Percentiles rank a stretch among this genome's conserved stretches.
phyloP scores from a whole-genome alignment of 2,888 invertebrate species.

The Hymenopus coronatus region DNA sequence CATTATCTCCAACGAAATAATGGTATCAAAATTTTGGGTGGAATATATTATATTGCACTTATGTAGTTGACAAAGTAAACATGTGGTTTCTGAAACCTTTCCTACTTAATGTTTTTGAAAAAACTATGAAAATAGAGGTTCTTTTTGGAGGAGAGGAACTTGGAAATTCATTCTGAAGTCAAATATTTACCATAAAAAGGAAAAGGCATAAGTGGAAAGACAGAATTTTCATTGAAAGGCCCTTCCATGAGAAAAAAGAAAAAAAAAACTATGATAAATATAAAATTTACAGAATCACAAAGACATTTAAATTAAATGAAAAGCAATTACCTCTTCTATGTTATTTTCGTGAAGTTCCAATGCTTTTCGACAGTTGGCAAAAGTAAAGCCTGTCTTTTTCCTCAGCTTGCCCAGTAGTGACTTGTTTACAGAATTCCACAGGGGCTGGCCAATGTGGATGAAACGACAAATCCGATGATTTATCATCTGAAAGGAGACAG shows the following conservation, averaged over 20 bases:
- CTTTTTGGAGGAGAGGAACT: too few species aligned
- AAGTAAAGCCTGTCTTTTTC: conserved; percentile 94
- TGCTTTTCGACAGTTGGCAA: conserved; percentile 94
- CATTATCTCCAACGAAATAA: too few species aligned
- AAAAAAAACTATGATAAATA: not conserved
- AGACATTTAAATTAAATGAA: not conserved
- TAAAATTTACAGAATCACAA: not conserved
- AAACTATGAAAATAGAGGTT: too few species aligned
- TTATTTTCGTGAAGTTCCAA: conserved; percentile 87
- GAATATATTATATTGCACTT: too few species aligned
- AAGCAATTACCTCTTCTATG: conserved; percentile 65
- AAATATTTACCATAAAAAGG: too few species aligned
- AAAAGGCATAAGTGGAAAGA: too few species aligned
- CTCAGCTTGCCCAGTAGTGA: conserved; percentile 77
- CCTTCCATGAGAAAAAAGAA: not conserved
- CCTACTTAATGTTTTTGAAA: too few species aligned
- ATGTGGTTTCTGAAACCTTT: too few species aligned
- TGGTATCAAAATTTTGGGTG: too few species aligned
- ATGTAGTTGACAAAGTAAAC: too few species aligned
- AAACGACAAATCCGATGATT: conserved; percentile 50
- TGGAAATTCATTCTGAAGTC: too few species aligned
- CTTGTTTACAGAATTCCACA: conserved; percentile 61
- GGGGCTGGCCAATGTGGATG: conserved; percentile 55
- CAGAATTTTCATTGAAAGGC: too few species aligned
- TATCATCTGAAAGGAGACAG: not conserved